Conservation (phyloP, 2,113 vertebrate genomes). For the Candoia aspera region DNA sequence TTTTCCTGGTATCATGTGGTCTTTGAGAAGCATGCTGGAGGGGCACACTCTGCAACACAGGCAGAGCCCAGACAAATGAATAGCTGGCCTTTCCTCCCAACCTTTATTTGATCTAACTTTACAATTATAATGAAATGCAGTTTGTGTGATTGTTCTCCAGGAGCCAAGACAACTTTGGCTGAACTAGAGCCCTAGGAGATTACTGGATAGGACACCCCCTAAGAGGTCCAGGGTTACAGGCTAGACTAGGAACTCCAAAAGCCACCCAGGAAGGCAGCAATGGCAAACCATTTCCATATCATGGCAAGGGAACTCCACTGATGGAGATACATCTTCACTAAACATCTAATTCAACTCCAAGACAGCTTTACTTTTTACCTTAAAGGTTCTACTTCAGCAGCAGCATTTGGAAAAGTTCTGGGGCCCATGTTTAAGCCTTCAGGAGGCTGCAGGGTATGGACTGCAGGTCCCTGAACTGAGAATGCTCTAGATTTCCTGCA, state of each 20-base stretch:
- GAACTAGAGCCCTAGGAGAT: not conserved
- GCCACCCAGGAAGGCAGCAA: not conserved
- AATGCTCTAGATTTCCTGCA: not conserved
- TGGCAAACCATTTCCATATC: not conserved
- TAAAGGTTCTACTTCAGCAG: not conserved
- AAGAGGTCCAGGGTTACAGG: not conserved
- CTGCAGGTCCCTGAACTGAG: not conserved
- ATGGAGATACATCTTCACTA: not conserved
- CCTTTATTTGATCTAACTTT: not conserved
- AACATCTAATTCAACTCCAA: not conserved
- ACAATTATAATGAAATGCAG: not conserved
- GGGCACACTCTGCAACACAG: not conserved
- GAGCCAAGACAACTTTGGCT: not conserved
- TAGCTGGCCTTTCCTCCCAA: not conserved
- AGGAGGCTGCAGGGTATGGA: not conserved
- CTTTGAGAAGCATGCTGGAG: not conserved
- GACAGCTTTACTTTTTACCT: not conserved
- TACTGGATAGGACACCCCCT: not conserved
- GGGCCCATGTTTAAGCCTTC: not conserved
- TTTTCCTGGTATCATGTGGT: not conserved
- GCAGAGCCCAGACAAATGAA: not conserved
- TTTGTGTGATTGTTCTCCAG: not conserved
- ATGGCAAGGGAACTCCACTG: not conserved
- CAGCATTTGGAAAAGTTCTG: not conserved
- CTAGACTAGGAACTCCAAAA: not conserved